phyloP scores from a whole-genome alignment of 2,888 invertebrate genomes.

The Pammene fasciana region DNA sequence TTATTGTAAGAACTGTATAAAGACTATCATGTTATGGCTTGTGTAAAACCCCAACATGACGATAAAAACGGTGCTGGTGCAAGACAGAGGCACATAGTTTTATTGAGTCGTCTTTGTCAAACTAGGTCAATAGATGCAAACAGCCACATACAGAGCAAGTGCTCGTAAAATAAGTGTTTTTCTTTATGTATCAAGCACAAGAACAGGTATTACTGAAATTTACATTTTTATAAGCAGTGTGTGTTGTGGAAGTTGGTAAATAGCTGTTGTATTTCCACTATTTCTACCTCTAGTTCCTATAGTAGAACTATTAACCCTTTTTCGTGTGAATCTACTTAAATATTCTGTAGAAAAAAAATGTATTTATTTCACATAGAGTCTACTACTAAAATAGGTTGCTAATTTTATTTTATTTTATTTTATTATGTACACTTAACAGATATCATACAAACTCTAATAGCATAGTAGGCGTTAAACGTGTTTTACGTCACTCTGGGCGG shows the following conservation, averaged over 20 bases:
- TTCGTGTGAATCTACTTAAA: too few species aligned
- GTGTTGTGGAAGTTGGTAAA: conserved; percentile 1
- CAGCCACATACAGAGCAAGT: neutral
- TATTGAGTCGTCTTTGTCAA: neutral
- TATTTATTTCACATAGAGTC: too few species aligned
- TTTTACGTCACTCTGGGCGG: too few species aligned
- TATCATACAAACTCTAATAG: too few species aligned
- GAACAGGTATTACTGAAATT: neutral
- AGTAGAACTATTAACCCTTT: too few species aligned
- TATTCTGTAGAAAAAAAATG: too few species aligned
- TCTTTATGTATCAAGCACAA: conserved; percentile 5
- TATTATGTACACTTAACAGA: too few species aligned
- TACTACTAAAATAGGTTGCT: too few species aligned
- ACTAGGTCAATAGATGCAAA: conserved; percentile 8
- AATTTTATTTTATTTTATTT: too few species aligned
- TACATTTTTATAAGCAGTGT: conserved; percentile 22
- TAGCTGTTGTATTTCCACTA: neutral
- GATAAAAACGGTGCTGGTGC: neutral
- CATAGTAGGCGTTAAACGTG: too few species aligned
- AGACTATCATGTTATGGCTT: conserved; percentile 5
- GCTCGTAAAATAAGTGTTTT: conserved; percentile 1
- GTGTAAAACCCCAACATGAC: neutral
- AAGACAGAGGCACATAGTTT: neutral
- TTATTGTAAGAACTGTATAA: too few species aligned
- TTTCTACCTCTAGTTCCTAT: neutral